These are phyloP conservation scores for Paramuricea clavata DNA, from an alignment of 92 coral and sea anemone species.

Conservation along the genomic window DNA sequence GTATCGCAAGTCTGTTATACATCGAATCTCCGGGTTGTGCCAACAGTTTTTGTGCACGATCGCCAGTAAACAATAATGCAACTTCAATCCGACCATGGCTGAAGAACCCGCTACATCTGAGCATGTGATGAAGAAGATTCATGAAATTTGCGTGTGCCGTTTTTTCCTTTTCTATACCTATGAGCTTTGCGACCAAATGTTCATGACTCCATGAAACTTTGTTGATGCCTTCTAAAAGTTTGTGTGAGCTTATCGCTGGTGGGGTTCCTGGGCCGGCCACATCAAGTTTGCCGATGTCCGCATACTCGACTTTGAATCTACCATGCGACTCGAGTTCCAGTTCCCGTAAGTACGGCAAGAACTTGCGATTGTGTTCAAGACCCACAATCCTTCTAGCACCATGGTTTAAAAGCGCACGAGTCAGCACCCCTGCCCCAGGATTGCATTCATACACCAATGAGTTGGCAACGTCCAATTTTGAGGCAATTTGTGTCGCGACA, in stretches of 20 bases:
- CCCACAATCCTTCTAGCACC: slow-evolving; percentile 84
- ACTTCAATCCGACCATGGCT: slow-evolving; percentile 88
- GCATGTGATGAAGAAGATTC: slow-evolving; percentile 77
- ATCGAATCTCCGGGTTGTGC: slow-evolving; percentile 87
- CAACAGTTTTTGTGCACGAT: slow-evolving; percentile 82
- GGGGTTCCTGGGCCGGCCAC: slow-evolving; percentile 77
- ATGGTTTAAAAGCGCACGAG: slow-evolving; percentile 81
- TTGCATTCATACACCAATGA: slow-evolving; percentile 74
- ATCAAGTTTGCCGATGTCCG: slow-evolving; percentile 94
- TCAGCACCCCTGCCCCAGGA: slow-evolving; percentile 90
- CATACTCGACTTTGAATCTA: slow-evolving; percentile 69
- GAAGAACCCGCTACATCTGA: slow-evolving; percentile 81
- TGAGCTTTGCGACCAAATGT: slow-evolving; percentile 79
- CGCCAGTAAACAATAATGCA: slow-evolving; percentile 81
- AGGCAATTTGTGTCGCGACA: slow-evolving; percentile 77
- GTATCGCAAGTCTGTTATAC: slow-evolving; percentile 86
- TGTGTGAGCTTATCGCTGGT: slow-evolving; percentile 87
- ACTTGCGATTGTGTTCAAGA: slow-evolving; percentile 91
- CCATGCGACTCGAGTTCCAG: slow-evolving; percentile 59
- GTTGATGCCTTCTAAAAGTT: slow-evolving; percentile 66
- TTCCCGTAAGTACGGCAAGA: slow-evolving; percentile 68
- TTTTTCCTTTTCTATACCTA: slow-evolving; percentile 84
- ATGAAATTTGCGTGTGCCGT: slow-evolving; percentile 76
- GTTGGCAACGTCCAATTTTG: slow-evolving; percentile 71
- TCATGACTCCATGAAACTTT: slow-evolving; percentile 78